Conservation (phyloP, 2,797 vertebrate species). For the Epinephelus awoara region DNA sequence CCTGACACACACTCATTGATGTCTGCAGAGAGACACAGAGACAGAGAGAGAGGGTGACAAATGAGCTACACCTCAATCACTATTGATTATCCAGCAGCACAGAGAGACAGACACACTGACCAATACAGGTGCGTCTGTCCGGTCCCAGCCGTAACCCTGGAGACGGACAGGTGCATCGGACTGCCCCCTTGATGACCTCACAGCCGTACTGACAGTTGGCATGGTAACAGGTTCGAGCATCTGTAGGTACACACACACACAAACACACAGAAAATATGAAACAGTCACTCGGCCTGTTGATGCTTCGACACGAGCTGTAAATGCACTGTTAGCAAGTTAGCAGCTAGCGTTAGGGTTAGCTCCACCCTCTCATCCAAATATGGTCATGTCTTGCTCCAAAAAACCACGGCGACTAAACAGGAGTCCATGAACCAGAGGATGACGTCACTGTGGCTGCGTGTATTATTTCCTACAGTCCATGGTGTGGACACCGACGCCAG, state of each 20-base stretch:
- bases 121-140: constrained; percentile 91
- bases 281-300: too few relatives aligned
- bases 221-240: constrained; percentile 89
- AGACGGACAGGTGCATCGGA: constrained; percentile 93
- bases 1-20: constrained; percentile 91
- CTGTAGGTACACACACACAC: constrained; percentile 66
- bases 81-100: neutral
- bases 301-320: too few relatives aligned
- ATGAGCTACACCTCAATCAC: neutral
- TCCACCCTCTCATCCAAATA: too few relatives aligned
- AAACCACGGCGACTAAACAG: too few relatives aligned
- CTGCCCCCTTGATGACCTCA: constrained; percentile 88
- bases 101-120: constrained; percentile 68
- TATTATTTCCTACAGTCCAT: too few relatives aligned
- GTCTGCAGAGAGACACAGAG: constrained; percentile 78
- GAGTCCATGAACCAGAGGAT: too few relatives aligned
- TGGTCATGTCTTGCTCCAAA: too few relatives aligned
- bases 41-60: neutral
- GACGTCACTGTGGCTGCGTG: too few relatives aligned
- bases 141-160: constrained; percentile 91
- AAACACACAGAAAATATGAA: too few relatives aligned
- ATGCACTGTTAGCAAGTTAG: too few relatives aligned
- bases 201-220: constrained; percentile 94
- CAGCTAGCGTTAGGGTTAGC: too few relatives aligned
- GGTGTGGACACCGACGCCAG: too few relatives aligned